phyloP scores from a whole-genome alignment of 35 echinoderm and acorn worm species.

The Diadema setosum region DNA sequence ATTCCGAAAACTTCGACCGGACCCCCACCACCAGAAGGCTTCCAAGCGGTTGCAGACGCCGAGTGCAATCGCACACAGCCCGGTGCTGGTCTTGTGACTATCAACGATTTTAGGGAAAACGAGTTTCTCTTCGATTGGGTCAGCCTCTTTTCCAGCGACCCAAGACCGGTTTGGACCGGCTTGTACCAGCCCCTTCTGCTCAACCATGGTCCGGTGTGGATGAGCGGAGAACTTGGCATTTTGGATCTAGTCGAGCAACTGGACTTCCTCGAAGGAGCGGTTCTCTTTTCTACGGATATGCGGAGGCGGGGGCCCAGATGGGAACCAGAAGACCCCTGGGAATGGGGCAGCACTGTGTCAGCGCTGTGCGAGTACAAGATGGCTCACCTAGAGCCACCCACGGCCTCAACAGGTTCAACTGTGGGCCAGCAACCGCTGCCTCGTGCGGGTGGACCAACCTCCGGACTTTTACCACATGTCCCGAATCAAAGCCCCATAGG shows the following conservation, averaged over 20 bases:
- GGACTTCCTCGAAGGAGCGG: background rate
- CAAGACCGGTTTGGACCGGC: background rate
- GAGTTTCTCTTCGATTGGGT: background rate
- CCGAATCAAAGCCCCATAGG: too few relatives aligned
- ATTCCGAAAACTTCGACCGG: background rate
- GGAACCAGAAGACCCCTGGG: background rate
- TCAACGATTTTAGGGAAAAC: background rate
- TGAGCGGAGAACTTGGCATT: background rate
- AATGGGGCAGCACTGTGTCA: background rate
- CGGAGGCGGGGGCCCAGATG: background rate
- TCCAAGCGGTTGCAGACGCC: background rate
- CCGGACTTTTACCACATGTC: too few relatives aligned
- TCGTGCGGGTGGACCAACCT: too few relatives aligned
- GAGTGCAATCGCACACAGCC: background rate
- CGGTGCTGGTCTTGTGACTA: background rate
- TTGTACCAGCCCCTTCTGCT: background rate
- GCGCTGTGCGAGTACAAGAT: conserved; percentile 1
- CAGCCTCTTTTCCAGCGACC: background rate
- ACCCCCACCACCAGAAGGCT: background rate
- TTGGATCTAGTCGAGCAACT: background rate
- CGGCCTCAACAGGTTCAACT: background rate
- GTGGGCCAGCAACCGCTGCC: background rate
- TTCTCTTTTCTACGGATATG: background rate
- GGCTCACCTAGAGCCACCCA: background rate
- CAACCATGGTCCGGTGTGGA: background rate